Conservation (phyloP, 1,140 invertebrate genomes). For the Mactra quadrangularis region DNA sequence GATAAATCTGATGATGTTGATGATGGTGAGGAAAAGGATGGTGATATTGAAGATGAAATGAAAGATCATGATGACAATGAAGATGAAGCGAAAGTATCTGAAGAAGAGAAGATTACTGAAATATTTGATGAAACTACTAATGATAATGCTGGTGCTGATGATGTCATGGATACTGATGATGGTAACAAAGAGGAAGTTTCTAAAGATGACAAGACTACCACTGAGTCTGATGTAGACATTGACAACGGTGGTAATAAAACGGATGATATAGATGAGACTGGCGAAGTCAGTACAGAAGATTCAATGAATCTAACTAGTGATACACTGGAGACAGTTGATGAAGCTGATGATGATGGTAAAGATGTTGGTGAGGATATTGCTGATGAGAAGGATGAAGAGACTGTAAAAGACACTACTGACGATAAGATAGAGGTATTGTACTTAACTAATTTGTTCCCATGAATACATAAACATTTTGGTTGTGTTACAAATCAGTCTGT, state of each 20-base stretch:
- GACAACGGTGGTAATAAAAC: neutral
- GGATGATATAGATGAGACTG: neutral
- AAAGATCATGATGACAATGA: neutral
- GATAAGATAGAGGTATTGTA: neutral
- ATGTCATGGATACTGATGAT: constrained; percentile 19
- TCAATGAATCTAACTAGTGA: no score
- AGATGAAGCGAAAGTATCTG: neutral
- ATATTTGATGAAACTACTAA: constrained; percentile 8
- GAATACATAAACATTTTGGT: no score
- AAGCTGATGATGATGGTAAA: no score
- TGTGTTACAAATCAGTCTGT: no score
- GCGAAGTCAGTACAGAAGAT: neutral
- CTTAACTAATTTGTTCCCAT: no score
- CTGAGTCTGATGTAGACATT: neutral
- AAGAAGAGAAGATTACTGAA: neutral
- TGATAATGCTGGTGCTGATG: constrained; percentile 13
- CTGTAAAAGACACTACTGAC: neutral
- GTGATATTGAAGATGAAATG: neutral
- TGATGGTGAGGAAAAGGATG: neutral
- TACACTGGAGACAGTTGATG: no score
- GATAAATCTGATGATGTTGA: neutral
- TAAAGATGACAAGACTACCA: constrained; percentile 10
- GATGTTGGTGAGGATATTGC: neutral
- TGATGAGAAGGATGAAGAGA: neutral
- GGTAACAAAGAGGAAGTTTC: constrained; percentile 29